Percentiles rank a stretch among this genome's conserved stretches.
These are phyloP conservation scores for Crotophaga sulcirostris DNA, from an alignment of 2,113 vertebrate genomes.

Conservation along the genomic window DNA sequence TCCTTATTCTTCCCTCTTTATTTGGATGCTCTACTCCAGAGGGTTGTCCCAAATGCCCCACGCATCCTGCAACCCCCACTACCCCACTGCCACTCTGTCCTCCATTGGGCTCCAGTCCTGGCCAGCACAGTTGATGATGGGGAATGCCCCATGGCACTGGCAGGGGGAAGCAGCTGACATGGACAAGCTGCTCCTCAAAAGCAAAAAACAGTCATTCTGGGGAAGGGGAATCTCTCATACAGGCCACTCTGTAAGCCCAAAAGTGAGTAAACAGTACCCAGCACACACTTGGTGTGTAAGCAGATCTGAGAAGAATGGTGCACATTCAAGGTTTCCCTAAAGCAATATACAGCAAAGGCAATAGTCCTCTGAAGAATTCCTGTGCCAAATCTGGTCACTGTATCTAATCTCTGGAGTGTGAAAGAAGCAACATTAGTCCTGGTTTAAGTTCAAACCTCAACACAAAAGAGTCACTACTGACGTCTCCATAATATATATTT, in stretches of 20 bases:
- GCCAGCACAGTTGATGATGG: fast-evolving
- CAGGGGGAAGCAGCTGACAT: fast-evolving
- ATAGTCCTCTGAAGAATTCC: not conserved
- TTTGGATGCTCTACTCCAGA: not conserved
- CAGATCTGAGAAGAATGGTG: not conserved
- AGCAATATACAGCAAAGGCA: not conserved
- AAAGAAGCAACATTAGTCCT: constrained; percentile 25
- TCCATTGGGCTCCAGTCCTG: fast-evolving
- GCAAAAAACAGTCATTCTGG: not conserved
- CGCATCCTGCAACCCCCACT: not conserved
- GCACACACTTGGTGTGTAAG: fast-evolving
- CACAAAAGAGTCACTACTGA: constrained; percentile 22
- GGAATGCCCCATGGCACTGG: not conserved
- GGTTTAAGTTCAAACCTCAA: constrained; percentile 33
- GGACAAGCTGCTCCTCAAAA: not conserved
- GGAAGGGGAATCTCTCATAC: not conserved
- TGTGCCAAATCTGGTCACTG: not conserved
- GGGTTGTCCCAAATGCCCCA: fast-evolving
- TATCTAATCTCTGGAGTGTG: not conserved
- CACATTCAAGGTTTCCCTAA: not conserved
- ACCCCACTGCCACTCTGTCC: not conserved
- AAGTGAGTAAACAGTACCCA: not conserved
- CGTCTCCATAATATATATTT: constrained; percentile 15
- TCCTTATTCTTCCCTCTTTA: not conserved
- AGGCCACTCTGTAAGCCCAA: not conserved